Evolutionary conservation across 2,888 invertebrate genomes (phyloP).

Genomic region (Sipha maydis): DNA sequence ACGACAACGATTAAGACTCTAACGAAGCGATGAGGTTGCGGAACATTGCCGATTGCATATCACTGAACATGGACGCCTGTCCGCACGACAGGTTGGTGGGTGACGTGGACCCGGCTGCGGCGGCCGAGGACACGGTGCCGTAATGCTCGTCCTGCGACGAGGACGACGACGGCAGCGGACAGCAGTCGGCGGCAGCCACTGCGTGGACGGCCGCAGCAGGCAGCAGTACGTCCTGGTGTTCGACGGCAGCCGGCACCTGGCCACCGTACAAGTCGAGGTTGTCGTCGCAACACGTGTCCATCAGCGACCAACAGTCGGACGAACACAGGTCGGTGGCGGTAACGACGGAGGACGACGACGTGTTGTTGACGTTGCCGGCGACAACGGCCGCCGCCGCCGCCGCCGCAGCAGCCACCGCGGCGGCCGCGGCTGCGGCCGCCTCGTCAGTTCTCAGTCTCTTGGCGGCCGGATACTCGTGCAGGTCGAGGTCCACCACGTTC

Average conservation of each 20-base stretch:
- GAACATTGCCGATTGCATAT: conserved; percentile 73
- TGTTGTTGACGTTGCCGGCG: not conserved
- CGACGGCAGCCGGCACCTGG: conserved; percentile 57
- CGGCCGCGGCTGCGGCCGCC: conserved; percentile 37
- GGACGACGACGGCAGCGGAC: conserved; percentile 37
- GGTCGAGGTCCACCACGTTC: conserved; percentile 68
- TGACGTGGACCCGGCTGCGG: conserved; percentile 58
- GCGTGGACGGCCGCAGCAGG: not conserved
- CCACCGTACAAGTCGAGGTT: conserved; percentile 56
- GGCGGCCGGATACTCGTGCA: conserved; percentile 59
- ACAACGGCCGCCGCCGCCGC: conserved; percentile 17
- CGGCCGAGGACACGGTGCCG: conserved; percentile 75
- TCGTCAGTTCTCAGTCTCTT: conserved; percentile 51
- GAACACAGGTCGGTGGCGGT: conserved; percentile 42
- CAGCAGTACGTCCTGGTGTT: conserved; percentile 46
- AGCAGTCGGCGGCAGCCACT: conserved; percentile 3
- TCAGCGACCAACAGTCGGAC: conserved; percentile 51
- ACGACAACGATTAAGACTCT: conserved; percentile 69
- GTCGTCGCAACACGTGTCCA: conserved; percentile 54
- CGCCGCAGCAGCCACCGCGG: conserved; percentile 27
- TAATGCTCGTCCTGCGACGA: conserved; percentile 67
- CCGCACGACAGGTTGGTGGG: conserved; percentile 72
- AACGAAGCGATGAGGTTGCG: conserved; percentile 73
- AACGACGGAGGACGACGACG: not conserved
- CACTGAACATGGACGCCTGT: conserved; percentile 75